These are phyloP conservation scores for Hypolimnas misippus DNA, from an alignment of 2,888 invertebrate species.

Conservation along the genomic window DNA sequence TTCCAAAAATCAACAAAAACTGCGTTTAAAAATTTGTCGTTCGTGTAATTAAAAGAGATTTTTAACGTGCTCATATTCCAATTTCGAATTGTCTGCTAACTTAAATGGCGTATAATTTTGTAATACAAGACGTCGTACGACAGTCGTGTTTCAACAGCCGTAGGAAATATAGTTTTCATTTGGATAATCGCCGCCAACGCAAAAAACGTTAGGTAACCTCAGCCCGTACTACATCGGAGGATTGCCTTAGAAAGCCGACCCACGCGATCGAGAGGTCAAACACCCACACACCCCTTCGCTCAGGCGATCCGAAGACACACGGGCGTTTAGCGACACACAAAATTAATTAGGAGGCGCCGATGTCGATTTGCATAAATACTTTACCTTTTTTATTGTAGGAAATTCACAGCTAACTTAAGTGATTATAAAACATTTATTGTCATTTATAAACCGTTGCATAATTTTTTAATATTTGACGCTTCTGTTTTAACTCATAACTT, in stretches of 20 bases:
- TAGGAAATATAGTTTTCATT: constrained; percentile 37
- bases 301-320: constrained; percentile 6
- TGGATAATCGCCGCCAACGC: constrained; percentile 44
- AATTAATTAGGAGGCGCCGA: constrained; percentile 26
- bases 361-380: constrained; percentile 32
- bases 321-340: constrained; percentile 20
- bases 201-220: constrained; percentile 42
- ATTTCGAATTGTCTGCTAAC: constrained; percentile 4
- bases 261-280: constrained; percentile 77
- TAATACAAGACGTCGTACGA: constrained; percentile 22
- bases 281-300: constrained; percentile 62
- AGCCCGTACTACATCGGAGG: constrained; percentile 38
- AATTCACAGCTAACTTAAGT: constrained; percentile 21
- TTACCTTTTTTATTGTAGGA: constrained; percentile 20
- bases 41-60: neutral
- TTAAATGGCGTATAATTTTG: constrained; percentile 23
- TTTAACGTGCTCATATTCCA: neutral
- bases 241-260: constrained; percentile 67
- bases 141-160: constrained; percentile 15
- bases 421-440: constrained; percentile 6
- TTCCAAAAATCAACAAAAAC: constrained; percentile 16
- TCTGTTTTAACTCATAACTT: too few relatives aligned
- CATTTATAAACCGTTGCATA: neutral
- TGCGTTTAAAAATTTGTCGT: neutral
- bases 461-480: neutral